phyloP scores from a whole-genome alignment of 2,797 vertebrate genomes.

The Esox masquinongy region DNA sequence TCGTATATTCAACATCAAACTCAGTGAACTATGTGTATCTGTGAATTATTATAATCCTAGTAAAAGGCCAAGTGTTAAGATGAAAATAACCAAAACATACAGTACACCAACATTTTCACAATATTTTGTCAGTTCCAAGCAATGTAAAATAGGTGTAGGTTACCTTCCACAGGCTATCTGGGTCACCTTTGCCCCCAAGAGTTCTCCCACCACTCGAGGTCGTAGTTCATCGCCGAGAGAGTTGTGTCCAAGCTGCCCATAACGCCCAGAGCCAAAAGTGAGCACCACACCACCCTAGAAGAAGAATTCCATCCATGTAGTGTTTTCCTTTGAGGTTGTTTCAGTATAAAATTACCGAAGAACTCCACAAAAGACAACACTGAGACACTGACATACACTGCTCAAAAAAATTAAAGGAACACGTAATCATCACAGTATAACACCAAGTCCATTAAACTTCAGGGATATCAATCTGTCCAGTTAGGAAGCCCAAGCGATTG shows the following conservation, averaged over 20 bases:
- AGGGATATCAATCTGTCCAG: too few species aligned
- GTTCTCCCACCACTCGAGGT: conserved; percentile 72
- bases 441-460: too few species aligned
- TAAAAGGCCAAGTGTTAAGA: neutral
- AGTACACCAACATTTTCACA: neutral
- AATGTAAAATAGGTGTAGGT: neutral
- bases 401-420: too few species aligned
- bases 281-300: conserved; percentile 75
- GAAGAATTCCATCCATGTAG: conserved; percentile 16
- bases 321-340: neutral
- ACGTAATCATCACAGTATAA: too few species aligned
- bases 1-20: too few species aligned
- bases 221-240: conserved; percentile 66
- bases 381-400: neutral
- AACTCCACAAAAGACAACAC: neutral
- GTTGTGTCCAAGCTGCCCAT: conserved; percentile 83
- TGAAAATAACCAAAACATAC: neutral
- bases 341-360: neutral
- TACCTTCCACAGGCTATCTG: conserved; percentile 83
- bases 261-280: conserved; percentile 78
- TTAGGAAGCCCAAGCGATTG: too few species aligned
- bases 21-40: too few species aligned
- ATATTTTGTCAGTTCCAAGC: neutral
- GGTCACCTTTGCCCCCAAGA: conserved; percentile 72
- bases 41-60: too few species aligned